These are phyloP conservation scores for Saturnia pavonia DNA, from an alignment of 2,888 invertebrate species.

Conservation along the genomic window DNA sequence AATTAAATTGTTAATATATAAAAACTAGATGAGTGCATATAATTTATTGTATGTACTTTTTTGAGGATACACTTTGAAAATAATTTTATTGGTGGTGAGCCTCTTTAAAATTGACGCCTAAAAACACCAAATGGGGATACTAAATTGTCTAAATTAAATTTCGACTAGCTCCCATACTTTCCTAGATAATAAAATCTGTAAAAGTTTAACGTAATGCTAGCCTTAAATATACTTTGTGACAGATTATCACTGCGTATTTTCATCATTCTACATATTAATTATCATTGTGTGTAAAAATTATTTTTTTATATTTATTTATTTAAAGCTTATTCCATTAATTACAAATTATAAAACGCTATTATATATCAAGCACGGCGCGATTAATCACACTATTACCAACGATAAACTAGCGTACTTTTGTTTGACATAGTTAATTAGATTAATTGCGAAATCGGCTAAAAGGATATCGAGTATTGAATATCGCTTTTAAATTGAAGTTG, in stretches of 20 bases:
- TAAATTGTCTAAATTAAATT: background rate
- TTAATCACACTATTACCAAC: background rate
- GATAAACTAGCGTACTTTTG: background rate
- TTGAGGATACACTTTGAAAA: background rate
- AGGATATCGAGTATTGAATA: background rate
- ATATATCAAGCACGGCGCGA: too few species aligned
- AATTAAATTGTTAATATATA: background rate
- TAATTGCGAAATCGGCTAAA: background rate
- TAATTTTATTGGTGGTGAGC: background rate
- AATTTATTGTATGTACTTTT: background rate
- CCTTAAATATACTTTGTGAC: background rate
- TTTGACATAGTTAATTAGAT: background rate
- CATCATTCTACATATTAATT: too few species aligned
- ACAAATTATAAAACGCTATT: background rate
- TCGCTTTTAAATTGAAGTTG: background rate
- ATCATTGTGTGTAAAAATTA: background rate
- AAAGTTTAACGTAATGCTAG: background rate
- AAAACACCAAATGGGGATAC: background rate
- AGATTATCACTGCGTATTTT: background rate
- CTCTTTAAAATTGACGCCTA: constrained; percentile 4
- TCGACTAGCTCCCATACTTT: background rate
- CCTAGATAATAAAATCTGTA: background rate
- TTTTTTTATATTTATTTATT: background rate
- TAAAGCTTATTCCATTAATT: background rate
- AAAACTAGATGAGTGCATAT: background rate